Evolutionary conservation across 2,797 vertebrate species (phyloP), one percentile per base, ranked within the genome.

Genomic region (Poecilia gillii): DNA sequence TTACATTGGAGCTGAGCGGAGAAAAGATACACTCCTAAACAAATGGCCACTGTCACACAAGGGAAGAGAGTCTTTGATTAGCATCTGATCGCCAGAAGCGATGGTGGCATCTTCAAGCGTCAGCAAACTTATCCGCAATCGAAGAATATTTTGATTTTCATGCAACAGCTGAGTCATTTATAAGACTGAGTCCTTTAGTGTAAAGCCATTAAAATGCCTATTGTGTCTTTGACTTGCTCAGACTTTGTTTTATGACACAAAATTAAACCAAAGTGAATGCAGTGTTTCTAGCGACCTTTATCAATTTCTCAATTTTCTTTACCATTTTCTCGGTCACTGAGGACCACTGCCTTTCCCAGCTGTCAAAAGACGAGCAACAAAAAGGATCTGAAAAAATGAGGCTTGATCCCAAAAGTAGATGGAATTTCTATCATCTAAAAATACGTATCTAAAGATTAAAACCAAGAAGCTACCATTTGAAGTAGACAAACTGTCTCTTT

Each of bases 11-110:
- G 85, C 86, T 80, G 77, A 84, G 88, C 81, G 76, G 59, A 83
- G 85, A 93, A 78, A 79, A 90, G 79, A 84, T 87, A 88, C 84
- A 83, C 79, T 85, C 74, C 76, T 84, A 84, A 86, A 90, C 79
- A 76, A 91, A 89, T 93, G 88, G 43, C 82, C 51, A 81, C 87
- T 89, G 77, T 89, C 89, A 93, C 5, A 84, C 70, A 70, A 78
- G 59, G 55, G 85, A 81, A 92, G 86, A 81, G 75, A 82, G 71
- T 70, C 91, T 55, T 91, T 92, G 93, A 93, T 93, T 91, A 93
- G 85, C 76, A 88, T 89, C 88, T 92, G 82, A 57, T 31, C 81
- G 80, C 74, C 72, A 79, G 49, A 84, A 86, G 81, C 89, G 84
- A 23, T 81, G 78, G 88, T 76, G 51, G 75, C 83, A 81, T 70